Percentiles rank a stretch among this genome's conserved stretches.
Conservation (phyloP, 2,113 vertebrate species). For the Actinemys pallida region DNA sequence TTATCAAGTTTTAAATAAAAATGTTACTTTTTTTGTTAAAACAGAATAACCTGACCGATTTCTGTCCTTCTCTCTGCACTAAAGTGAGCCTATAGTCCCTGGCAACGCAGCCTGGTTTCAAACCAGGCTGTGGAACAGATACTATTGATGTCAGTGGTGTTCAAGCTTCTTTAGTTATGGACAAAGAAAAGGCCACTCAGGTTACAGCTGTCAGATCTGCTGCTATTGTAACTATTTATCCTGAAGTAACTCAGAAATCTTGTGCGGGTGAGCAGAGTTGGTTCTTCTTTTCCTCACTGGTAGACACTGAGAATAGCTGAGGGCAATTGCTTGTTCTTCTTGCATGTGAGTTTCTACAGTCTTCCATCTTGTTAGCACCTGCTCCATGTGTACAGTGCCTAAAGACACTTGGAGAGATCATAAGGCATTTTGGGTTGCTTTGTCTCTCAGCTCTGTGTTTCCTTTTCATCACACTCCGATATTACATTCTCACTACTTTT, state of each 20-base stretch:
- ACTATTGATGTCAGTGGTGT: slow-evolving; percentile 36
- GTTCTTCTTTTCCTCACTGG: neutral
- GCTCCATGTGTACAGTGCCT: neutral
- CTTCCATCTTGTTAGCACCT: neutral
- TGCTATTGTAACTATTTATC: slow-evolving; percentile 31
- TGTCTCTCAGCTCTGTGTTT: neutral
- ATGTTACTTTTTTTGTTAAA: neutral
- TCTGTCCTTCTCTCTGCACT: neutral
- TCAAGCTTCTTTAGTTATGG: slow-evolving; percentile 22
- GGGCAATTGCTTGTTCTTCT: neutral
- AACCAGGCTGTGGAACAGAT: neutral
- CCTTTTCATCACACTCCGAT: neutral
- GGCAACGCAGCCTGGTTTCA: neutral
- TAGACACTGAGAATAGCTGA: neutral
- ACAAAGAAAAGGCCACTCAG: slow-evolving; percentile 34
- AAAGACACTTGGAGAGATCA: neutral
- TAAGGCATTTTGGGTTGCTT: neutral
- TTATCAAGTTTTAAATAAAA: neutral
- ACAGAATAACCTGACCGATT: too few relatives aligned
- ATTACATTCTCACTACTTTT: accelerated
- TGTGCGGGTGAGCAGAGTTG: neutral
- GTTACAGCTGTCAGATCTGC: slow-evolving; percentile 27
- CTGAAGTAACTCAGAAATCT: neutral
- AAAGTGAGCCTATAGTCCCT: neutral
- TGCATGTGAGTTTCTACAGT: neutral